Evolutionary conservation across 2,888 invertebrate genomes (phyloP), one percentile per base, ranked within the genome.

Genomic region (Eristalis tenax): DNA sequence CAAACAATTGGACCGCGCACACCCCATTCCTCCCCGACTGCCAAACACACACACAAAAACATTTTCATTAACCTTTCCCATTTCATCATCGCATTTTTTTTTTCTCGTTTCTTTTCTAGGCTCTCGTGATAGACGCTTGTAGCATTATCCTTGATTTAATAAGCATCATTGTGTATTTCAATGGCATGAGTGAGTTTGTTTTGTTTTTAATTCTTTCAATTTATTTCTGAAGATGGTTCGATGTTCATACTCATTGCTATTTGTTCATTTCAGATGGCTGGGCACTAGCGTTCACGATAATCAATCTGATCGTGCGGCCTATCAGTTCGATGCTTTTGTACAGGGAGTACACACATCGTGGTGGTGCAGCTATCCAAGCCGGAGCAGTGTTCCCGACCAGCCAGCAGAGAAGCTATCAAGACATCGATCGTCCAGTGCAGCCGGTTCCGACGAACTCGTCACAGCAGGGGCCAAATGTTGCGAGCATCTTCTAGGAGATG

Each of bases 91-190:
- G 43, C 76, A 65, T 70, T 59, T 71, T 68, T 84, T 28, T 73
- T 74, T 80, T 70, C 75, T 83, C 81, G 80, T 82, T 63, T 87
- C 85, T 80, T 88, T 91, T 91, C 56, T 91, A 93, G 93, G 93
- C 93, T 88, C 91, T 93, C 89, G 90, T 92, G 86, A 92, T 93
- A 88, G 89, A 93, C 89, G 91, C 90, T 89, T 91, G 91, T 88
- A 92, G 93, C 90, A 92, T 93, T 89, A 90, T 93, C 90, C 91
- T 93, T 89, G 93, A 93, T 90, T 89, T 93, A 90, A 89, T 92
- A 89, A 90, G 90, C 90, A 91, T 93, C 84, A 90, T 92, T 89
- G 74, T 91, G 83, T 90, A 90, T 90, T 91, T 90, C 89, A n/a
- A 89, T 83, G 74, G 6, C 56, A 91, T 92, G 92, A 93, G 93